Base-by-base conservation (phyloP, 2,113 vertebrate genomes). In the Salvelinus sp. region DNA sequence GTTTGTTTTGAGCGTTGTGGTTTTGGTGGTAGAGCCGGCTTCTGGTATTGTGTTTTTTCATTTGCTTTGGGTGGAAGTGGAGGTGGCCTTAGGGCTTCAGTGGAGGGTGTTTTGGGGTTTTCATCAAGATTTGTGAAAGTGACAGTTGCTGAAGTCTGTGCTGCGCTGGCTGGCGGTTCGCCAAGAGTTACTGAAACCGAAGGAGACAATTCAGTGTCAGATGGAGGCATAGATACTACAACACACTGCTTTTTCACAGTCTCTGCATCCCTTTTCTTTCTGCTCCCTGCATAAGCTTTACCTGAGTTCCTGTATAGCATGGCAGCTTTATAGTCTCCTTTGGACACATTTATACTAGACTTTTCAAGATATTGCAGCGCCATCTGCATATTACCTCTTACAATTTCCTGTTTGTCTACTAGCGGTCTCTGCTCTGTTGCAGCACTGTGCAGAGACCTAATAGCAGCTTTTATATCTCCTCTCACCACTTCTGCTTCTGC, bases 151-250 rank as follows among this genome's bases (percentile, higher is more conserved):
- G 88, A 83, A 65, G 88, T 92, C 64, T 82, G 74, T 80, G 90
- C 72, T 86, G 88, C 25, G 70, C 88, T 74, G 85, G 83, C 16
- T 89, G 89, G 76, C 48, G 87, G 85, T 83, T 85, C 93, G 87
- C 93, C 93, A 57, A 91, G 89, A 83, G 89, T 97, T 94, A 98
- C 95, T 96, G 96, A 94, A 97, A 93, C 96, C 96, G 96, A 91
- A 95, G 94, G 93, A 96, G 93, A 95, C 94, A 95, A 94, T 91
- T 93, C 91, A 93, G 94, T 94, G 84, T 94, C 93, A 95, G 91
- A 91, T 82, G 89, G 91, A 44, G 89, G 93, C 84, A 87, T 76
- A 82, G 93, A 90, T 89, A 93, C 89, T 86, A 92, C 85, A 90
- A 94, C 90, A 85, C 90, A 80, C 86, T 91, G 87, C 82, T 93